These are phyloP conservation scores for Gallinago nigripennis DNA, from an alignment of 2,797 vertebrate genomes.

Conservation along the genomic window DNA sequence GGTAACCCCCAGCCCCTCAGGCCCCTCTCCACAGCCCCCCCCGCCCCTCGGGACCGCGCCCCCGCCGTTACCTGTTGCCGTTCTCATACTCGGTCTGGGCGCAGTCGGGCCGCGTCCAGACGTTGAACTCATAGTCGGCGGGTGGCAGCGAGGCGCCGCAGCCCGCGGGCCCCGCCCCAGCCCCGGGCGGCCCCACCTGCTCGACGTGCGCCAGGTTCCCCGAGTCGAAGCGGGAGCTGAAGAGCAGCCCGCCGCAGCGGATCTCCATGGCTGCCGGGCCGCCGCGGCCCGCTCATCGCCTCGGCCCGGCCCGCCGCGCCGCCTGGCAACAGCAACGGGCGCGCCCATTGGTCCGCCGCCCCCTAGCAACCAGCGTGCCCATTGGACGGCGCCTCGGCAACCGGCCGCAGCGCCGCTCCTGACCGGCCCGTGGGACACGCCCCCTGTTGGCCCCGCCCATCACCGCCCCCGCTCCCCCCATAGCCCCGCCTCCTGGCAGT, in stretches of 20 bases:
- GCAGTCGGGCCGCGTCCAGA: constrained; percentile 95
- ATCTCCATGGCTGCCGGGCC: constrained; percentile 83
- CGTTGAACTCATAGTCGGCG: constrained; percentile 91
- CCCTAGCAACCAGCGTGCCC: background rate
- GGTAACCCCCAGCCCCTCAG: background rate
- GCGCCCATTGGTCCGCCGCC: background rate
- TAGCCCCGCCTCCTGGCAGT: accelerated
- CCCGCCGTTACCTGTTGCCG: constrained; percentile 86
- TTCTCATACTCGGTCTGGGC: constrained; percentile 92
- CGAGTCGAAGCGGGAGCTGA: constrained; percentile 95
- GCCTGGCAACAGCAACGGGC: constrained; percentile 11
- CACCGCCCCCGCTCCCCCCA: no score
- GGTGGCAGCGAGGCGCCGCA: constrained; percentile 30
- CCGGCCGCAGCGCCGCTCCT: accelerated
- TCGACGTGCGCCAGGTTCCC: constrained; percentile 92
- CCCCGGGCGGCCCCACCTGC: constrained; percentile 79
- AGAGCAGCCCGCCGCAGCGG: constrained; percentile 89
- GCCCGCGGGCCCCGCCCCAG: constrained; percentile 38
- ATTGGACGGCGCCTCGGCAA: background rate
- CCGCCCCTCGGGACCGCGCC: no score
- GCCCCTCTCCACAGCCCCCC: no score
- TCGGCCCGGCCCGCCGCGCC: background rate
- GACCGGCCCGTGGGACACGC: accelerated
- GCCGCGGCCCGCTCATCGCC: background rate
- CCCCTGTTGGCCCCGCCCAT: accelerated